phyloP scores from a whole-genome alignment of 2,113 vertebrate genomes.

The Cathartes aura region DNA sequence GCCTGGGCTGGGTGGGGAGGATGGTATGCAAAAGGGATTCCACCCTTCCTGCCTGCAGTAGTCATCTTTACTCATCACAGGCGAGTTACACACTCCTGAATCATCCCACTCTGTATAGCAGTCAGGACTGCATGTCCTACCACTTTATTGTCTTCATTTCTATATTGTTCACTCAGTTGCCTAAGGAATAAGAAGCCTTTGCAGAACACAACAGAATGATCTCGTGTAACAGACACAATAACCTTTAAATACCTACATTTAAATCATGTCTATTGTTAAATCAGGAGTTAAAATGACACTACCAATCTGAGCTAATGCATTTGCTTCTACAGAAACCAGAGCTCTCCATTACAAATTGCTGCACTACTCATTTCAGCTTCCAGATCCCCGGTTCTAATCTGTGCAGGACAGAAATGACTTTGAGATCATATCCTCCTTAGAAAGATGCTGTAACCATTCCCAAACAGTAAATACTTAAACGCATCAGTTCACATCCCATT shows the following conservation, averaged over 20 bases:
- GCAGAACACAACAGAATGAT: background rate
- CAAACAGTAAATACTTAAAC: background rate
- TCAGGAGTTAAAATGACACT: background rate
- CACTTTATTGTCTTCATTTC: background rate
- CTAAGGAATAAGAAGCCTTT: background rate
- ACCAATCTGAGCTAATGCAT: background rate
- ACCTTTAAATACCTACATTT: background rate
- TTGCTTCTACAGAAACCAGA: conserved; percentile 27
- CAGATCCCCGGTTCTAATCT: background rate
- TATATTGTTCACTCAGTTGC: background rate
- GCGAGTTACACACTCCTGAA: background rate
- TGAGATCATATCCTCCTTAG: background rate
- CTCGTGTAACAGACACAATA: background rate
- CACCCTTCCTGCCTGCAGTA: background rate
- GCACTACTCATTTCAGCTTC: background rate
- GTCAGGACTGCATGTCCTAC: background rate
- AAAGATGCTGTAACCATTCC: background rate
- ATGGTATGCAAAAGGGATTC: background rate
- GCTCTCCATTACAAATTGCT: background rate
- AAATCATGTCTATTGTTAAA: background rate
- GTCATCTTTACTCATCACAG: background rate
- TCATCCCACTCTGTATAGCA: background rate
- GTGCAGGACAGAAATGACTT: background rate
- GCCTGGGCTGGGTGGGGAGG: background rate
- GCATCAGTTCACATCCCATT: background rate